Evolutionary conservation across 2,797 vertebrate genomes (phyloP), one percentile per base, ranked within the genome.

Genomic region (Danio albolineatus): DNA sequence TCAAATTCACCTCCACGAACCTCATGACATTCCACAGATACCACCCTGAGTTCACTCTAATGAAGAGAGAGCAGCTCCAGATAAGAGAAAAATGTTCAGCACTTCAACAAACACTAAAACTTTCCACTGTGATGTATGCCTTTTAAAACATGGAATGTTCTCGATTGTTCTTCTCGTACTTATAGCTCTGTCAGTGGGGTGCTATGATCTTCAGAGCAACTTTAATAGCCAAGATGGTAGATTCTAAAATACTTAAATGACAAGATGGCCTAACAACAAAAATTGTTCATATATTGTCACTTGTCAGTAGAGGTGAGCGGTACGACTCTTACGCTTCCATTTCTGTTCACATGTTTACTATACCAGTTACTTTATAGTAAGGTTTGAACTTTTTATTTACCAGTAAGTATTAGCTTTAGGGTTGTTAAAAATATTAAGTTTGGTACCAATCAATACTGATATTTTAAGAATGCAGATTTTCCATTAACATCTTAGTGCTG

Each of bases 71-170:
- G 13, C 4, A 10, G 54, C 17, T 71, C 46, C 14, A 41, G 76
- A 71, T 78, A 71, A 78, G 66, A 78, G 36, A 71, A 70, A 49
- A 61, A 70, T 51, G 65, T 70, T 70, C 16, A 49, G 76, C 44
- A 21, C 36, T 60, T 71, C 9, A 59, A 77, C 75, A 71, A 53
- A 71, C 56, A 41, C 66, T 61, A 21, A 70, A 70, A 51, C 56
- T n/a, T 21, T 53, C 21, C 51, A 2, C 46, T 44, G 38, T 62
- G 21, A 6, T 41, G 46, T 13, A 46, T 0, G 10, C 2, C 2
- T 56, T 78, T 60, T 60, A 19, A n/a, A 64, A 19, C 46, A 6
- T 2, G 3, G 43, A 12, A 38, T 10, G 7, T 48, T 60, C 54
- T 19, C 41, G 19, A 73, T 17, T 51, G 56, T 39, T 62, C 10